A percentile compares a stretch with the other conserved stretches of the same genome.
These are phyloP conservation scores for Mionectes macconnelli DNA, from an alignment of 2,113 vertebrate genomes.

Conservation along the genomic window DNA sequence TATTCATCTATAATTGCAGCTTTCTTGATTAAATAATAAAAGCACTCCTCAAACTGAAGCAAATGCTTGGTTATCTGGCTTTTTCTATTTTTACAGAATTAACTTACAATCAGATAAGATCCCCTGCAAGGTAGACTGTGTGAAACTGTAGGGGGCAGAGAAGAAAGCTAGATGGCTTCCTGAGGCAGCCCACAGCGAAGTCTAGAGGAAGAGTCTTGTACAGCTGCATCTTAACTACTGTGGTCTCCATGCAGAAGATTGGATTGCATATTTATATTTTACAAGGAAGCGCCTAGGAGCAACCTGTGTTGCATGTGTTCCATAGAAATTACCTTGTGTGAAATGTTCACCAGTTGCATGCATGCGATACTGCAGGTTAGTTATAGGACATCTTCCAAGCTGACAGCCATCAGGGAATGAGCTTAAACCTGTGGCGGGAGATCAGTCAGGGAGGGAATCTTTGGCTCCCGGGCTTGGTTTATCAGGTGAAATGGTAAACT, in stretches of 20 bases:
- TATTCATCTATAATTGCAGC: neutral
- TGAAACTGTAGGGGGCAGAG: neutral
- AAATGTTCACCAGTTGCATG: neutral
- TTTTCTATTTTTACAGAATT: neutral
- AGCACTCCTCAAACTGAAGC: neutral
- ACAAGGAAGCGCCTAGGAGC: neutral
- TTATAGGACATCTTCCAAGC: neutral
- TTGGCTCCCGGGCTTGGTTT: neutral
- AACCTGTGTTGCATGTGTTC: fast-evolving
- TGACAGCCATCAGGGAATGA: neutral
- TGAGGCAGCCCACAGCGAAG: neutral
- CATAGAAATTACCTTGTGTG: neutral
- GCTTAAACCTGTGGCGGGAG: neutral
- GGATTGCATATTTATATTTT: neutral
- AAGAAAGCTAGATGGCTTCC: neutral
- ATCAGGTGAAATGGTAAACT: neutral
- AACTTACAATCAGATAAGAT: neutral
- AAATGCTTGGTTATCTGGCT: neutral
- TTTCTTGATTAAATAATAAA: neutral
- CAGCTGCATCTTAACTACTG: neutral
- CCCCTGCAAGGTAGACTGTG: neutral
- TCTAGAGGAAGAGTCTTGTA: neutral
- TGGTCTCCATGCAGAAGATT: neutral
- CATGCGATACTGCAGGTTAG: neutral
- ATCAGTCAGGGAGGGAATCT: neutral